These are phyloP conservation scores for Falcunculus frontatus DNA, from an alignment of 2,113 vertebrate species.

Conservation along the genomic window DNA sequence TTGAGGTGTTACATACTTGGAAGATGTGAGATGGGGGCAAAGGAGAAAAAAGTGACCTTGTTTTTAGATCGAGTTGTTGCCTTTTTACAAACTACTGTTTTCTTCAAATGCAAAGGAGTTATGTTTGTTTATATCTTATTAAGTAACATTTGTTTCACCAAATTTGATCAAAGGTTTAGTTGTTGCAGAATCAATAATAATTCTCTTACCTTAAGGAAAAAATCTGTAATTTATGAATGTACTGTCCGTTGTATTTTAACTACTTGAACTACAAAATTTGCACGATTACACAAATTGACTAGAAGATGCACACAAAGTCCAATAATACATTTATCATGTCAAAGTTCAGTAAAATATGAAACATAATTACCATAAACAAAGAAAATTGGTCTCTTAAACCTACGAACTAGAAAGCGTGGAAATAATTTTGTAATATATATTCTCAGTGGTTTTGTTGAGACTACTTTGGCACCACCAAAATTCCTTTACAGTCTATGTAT, in stretches of 20 bases:
- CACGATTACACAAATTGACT: not conserved
- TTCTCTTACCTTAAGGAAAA: not conserved
- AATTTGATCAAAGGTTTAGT: constrained; percentile 11
- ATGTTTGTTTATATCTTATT: not conserved
- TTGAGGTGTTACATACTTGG: not conserved
- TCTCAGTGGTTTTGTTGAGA: not conserved
- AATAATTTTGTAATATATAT: constrained; percentile 30
- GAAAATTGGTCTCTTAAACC: constrained; percentile 14
- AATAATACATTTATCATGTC: constrained; percentile 16
- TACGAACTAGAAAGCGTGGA: not conserved
- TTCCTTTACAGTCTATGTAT: not conserved
- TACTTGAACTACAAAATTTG: not conserved
- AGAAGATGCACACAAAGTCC: not conserved
- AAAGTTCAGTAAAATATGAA: constrained; percentile 21
- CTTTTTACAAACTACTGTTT: not conserved
- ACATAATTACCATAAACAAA: not conserved
- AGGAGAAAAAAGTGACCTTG: not conserved
- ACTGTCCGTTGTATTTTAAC: not conserved
- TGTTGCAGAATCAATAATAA: constrained; percentile 32
- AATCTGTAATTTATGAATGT: not conserved
- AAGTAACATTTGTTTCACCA: not conserved
- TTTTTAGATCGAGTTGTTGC: not conserved
- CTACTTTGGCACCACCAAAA: not conserved
- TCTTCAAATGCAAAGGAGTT: not conserved
- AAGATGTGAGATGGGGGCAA: not conserved